Conservation (phyloP, 2,888 invertebrate species). For the Dyspetes luteomarginatus region DNA sequence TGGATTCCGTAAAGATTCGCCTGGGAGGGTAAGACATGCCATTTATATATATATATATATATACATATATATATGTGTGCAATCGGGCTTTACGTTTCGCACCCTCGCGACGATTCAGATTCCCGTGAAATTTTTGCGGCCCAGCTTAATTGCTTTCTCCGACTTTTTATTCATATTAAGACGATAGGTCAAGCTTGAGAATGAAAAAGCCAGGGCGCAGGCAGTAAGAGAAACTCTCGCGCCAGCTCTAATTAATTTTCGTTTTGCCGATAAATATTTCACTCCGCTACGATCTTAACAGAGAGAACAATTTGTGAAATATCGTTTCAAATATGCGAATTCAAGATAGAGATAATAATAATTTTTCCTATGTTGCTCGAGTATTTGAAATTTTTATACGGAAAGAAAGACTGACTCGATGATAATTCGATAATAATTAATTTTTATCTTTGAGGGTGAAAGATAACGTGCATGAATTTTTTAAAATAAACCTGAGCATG, state of each 20-base stretch:
- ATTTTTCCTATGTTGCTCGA: too few species aligned
- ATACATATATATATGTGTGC: slow-evolving; percentile 21
- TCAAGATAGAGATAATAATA: too few species aligned
- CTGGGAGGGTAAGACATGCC: slow-evolving; percentile 31
- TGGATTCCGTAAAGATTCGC: slow-evolving; percentile 72
- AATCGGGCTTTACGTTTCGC: slow-evolving; percentile 68
- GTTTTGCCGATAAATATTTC: not conserved
- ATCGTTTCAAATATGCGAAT: not conserved
- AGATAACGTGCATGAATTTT: too few species aligned
- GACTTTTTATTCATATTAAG: slow-evolving; percentile 74
- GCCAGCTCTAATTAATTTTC: slow-evolving; percentile 60
- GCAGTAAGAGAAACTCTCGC: slow-evolving; percentile 38
- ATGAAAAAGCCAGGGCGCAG: slow-evolving; percentile 10
- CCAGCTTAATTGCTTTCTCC: slow-evolving; percentile 75
- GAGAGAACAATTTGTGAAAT: not conserved
- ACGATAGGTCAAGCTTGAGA: slow-evolving; percentile 52
- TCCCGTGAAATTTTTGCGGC: slow-evolving; percentile 70
- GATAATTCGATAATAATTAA: too few species aligned
- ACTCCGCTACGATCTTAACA: not conserved
- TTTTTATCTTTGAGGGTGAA: too few species aligned
- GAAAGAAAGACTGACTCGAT: too few species aligned
- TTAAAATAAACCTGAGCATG: too few species aligned
- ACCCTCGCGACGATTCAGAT: slow-evolving; percentile 67
- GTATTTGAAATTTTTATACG: too few species aligned
- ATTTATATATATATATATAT: slow-evolving; percentile 22